Evolutionary conservation across 1,140 invertebrate genomes (phyloP).

Genomic region (Brachionus plicatilis): DNA sequence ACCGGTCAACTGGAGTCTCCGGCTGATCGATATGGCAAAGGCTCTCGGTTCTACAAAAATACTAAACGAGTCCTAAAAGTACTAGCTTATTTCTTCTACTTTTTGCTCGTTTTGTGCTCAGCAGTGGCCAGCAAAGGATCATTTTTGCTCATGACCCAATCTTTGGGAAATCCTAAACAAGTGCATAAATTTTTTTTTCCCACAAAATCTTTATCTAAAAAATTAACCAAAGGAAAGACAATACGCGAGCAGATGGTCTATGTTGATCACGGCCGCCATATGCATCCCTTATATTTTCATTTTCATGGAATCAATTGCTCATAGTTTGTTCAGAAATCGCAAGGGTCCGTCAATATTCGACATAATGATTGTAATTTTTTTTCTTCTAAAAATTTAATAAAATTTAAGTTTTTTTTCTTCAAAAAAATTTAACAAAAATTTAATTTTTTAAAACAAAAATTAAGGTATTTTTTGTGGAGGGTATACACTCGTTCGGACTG

Average conservation of each 20-base stretch:
- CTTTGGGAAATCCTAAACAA: conserved; percentile 47
- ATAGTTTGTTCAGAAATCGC: conserved; percentile 45
- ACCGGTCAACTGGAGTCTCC: conserved; percentile 42
- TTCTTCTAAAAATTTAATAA: background rate
- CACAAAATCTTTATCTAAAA: conserved; percentile 40
- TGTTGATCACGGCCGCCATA: conserved; percentile 45
- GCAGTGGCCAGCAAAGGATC: conserved; percentile 48
- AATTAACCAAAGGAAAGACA: conserved; percentile 42
- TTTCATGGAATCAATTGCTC: conserved; percentile 43
- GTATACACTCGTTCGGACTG: conserved; percentile 48
- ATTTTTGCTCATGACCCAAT: conserved; percentile 48
- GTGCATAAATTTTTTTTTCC: background rate
- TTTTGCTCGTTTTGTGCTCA: conserved; percentile 44
- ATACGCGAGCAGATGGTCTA: conserved; percentile 44
- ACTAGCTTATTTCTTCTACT: conserved; percentile 46
- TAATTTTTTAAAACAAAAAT: no score
- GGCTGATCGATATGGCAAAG: conserved; percentile 42
- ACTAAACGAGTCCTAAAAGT: conserved; percentile 45
- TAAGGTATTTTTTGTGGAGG: conserved; percentile 48
- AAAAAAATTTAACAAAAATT: no score
- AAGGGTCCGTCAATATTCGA: conserved; percentile 46
- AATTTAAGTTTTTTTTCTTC: background rate
- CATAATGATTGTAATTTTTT: conserved; percentile 45
- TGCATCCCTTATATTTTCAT: conserved; percentile 48
- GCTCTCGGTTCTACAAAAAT: conserved; percentile 41